Conservation (phyloP, 2,888 invertebrate genomes). For the Nomada flava region DNA sequence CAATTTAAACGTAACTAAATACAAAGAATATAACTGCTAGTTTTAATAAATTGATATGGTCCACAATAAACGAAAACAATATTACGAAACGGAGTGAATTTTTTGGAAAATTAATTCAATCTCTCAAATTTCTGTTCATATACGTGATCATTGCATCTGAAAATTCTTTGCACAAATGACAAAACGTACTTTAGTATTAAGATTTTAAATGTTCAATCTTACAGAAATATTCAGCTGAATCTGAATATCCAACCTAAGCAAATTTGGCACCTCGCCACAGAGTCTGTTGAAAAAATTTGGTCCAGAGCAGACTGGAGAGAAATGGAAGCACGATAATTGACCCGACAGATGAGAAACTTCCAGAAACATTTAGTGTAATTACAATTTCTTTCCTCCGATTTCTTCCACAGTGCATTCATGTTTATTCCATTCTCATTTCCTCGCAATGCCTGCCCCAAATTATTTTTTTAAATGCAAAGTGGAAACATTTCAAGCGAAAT, state of each 20-base stretch:
- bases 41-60: no score
- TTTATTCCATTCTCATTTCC: no score
- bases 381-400: not conserved
- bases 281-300: conserved; percentile 5
- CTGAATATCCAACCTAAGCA: not conserved
- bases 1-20: no score
- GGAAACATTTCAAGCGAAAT: not conserved
- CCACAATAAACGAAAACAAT: no score
- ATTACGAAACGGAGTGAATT: no score
- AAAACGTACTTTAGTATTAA: conserved; percentile 1
- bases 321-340: not conserved
- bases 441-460: no score
- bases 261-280: not conserved
- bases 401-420: not conserved
- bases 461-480: no score
- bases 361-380: not conserved
- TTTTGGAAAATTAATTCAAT: no score
- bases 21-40: no score
- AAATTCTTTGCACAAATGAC: not conserved
- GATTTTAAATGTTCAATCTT: conserved; percentile 15
- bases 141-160: not conserved
- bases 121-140: no score
- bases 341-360: not conserved
- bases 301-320: not conserved
- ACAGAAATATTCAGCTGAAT: not conserved